Conservation (phyloP, 2,888 invertebrate genomes). For the Dryobotodes eremita region DNA sequence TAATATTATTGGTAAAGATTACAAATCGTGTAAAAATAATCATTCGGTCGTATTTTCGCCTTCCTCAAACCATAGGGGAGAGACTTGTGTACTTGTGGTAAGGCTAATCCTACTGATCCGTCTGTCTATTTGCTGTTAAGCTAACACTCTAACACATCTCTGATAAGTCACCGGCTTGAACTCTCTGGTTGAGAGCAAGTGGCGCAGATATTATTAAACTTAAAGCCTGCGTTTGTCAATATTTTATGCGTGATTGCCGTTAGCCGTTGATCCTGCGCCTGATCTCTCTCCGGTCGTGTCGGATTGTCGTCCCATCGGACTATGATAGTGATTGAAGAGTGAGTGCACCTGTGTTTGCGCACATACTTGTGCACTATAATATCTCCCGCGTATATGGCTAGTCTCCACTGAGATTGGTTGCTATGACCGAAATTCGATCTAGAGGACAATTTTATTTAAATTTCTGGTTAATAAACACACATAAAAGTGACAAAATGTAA, state of each 20-base stretch:
- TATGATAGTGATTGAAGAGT: background rate
- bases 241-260: background rate
- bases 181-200: constrained; percentile 10
- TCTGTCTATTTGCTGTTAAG: constrained; percentile 35
- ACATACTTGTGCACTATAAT: too few relatives aligned
- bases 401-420: background rate
- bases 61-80: too few relatives aligned
- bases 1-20: background rate
- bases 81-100: constrained; percentile 2
- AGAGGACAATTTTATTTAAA: too few relatives aligned
- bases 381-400: background rate
- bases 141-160: constrained; percentile 6
- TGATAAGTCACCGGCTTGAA: constrained; percentile 27
- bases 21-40: background rate
- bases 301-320: background rate
- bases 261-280: background rate
- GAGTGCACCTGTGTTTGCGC: background rate
- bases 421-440: background rate
- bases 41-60: background rate
- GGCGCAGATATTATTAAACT: constrained; percentile 1
- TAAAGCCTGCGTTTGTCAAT: background rate
- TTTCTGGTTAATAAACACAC: too few relatives aligned
- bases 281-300: background rate
- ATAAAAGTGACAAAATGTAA: too few relatives aligned
- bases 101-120: constrained; percentile 35